Conservation (phyloP, 2,888 invertebrate species). For the Cataglyphis livida region DNA sequence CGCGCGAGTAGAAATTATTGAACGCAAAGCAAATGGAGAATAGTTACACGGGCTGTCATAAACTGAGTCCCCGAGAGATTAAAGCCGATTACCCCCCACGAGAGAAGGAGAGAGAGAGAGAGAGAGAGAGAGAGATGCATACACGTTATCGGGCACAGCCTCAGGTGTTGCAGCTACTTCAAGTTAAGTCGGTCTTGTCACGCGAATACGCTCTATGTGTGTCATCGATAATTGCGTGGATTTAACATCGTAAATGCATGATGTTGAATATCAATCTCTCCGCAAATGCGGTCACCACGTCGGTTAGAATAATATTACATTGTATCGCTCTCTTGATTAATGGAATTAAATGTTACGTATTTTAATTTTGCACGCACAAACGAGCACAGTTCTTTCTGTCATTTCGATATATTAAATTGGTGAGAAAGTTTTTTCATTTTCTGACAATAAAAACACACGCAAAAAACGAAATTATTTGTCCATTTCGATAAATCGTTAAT, state of each 20-base stretch:
- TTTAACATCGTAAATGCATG: conserved; percentile 48
- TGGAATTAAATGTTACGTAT: neutral
- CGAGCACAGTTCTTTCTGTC: neutral
- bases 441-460: too few relatives aligned
- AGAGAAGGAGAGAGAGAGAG: too few relatives aligned
- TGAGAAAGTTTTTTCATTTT: too few relatives aligned
- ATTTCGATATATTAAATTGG: too few relatives aligned
- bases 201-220: conserved; percentile 45
- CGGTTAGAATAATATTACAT: conserved; percentile 27
- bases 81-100: conserved; percentile 52
- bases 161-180: conserved; percentile 56
- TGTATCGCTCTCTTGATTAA: conserved; percentile 7
- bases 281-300: conserved; percentile 28
- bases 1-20: conserved; percentile 33
- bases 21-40: conserved; percentile 29
- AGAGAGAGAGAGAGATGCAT: conserved; percentile 42
- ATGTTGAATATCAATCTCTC: conserved; percentile 55
- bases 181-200: conserved; percentile 49
- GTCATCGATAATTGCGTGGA: conserved; percentile 56
- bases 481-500: neutral
- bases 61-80: conserved; percentile 51
- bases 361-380: neutral
- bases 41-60: conserved; percentile 42
- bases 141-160: conserved; percentile 55
- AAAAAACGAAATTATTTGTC: too few relatives aligned